Evolutionary conservation across 2,888 invertebrate species (phyloP).

Genomic region (Deilephila elpenor): DNA sequence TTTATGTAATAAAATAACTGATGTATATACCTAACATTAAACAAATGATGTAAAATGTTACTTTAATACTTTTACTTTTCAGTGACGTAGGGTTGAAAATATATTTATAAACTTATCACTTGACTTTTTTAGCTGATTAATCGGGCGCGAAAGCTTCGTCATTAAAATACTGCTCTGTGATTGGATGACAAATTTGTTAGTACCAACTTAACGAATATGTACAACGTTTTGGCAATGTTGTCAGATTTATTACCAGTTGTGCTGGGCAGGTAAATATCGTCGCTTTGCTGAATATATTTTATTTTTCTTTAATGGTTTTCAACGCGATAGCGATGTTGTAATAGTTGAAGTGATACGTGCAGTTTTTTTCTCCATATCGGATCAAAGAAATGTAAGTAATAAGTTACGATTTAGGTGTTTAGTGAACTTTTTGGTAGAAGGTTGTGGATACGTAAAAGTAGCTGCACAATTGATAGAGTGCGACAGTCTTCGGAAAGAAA

Average conservation of each 20-base stretch:
- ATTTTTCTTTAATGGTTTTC: conserved; percentile 76
- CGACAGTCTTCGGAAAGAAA: conserved; percentile 72
- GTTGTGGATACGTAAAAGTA: conserved; percentile 82
- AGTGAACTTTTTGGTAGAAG: conserved; percentile 79
- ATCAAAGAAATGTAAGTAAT: conserved; percentile 64
- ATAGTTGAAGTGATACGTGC: conserved; percentile 57
- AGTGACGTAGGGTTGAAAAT: conserved; percentile 8
- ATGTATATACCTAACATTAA: neutral
- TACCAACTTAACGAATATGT: conserved; percentile 70
- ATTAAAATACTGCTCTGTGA: conserved; percentile 57
- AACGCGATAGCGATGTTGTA: conserved; percentile 62
- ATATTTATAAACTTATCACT: conserved; percentile 53
- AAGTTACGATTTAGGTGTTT: conserved; percentile 66
- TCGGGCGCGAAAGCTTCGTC: conserved; percentile 80
- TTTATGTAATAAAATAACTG: neutral
- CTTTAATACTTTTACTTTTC: neutral
- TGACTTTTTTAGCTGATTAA: conserved; percentile 67
- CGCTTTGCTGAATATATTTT: conserved; percentile 69
- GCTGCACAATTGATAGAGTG: conserved; percentile 79
- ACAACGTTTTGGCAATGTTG: conserved; percentile 77
- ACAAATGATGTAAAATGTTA: neutral
- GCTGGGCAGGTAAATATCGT: conserved; percentile 80
- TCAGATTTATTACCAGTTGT: conserved; percentile 81
- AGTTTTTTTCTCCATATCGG: conserved; percentile 52
- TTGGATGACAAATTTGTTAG: conserved; percentile 67